Percentiles rank a stretch among this genome's conserved stretches.
phyloP scores from a whole-genome alignment of 2,113 vertebrate species.

The Syrmaticus mikado region DNA sequence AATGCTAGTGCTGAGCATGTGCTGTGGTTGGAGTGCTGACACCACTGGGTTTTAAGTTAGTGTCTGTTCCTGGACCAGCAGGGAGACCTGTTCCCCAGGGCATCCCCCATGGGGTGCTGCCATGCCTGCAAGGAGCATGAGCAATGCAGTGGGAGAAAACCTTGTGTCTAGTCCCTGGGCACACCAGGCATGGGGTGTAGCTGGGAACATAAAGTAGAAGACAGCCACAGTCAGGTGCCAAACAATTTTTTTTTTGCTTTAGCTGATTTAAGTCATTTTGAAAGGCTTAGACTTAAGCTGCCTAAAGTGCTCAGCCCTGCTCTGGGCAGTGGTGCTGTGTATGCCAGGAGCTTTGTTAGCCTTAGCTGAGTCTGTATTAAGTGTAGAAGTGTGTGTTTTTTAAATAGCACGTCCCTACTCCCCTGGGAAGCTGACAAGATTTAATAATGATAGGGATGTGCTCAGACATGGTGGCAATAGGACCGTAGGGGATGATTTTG shows the following conservation, averaged over 20 bases:
- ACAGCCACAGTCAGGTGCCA: not conserved
- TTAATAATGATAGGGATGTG: slow-evolving; percentile 14
- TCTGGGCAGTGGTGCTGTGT: not conserved
- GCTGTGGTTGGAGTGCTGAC: not conserved
- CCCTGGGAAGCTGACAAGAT: not conserved
- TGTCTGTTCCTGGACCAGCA: rapidly evolving
- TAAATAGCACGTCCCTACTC: not conserved
- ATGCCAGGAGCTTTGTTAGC: not conserved
- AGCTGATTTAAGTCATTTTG: not conserved
- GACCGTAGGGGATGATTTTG: not conserved
- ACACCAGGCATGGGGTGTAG: not conserved
- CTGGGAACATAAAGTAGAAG: rapidly evolving
- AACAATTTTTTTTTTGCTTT: not conserved
- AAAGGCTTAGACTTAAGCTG: not conserved
- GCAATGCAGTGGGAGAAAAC: not conserved
- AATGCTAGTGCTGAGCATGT: not conserved
- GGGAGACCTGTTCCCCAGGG: rapidly evolving
- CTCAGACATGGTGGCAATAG: slow-evolving; percentile 11
- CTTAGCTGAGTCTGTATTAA: not conserved
- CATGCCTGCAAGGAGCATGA: not conserved
- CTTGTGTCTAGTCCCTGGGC: not conserved
- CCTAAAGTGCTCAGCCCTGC: not conserved
- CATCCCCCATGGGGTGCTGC: not conserved
- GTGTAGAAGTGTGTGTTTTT: not conserved
- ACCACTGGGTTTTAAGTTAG: rapidly evolving